Percentiles rank a stretch among this genome's conserved stretches.
Evolutionary conservation across 2,888 invertebrate species (phyloP).

Genomic region (Rapana venosa): DNA sequence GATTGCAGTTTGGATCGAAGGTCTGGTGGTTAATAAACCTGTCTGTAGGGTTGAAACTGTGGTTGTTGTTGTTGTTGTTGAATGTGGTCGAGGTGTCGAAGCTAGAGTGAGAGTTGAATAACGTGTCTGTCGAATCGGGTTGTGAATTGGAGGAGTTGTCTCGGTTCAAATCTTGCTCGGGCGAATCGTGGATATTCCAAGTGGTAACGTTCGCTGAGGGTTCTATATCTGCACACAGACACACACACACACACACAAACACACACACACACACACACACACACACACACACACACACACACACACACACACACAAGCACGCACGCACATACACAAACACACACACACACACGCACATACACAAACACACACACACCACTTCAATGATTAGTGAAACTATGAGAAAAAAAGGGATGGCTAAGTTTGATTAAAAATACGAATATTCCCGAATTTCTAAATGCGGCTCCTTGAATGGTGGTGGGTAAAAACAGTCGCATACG

Average conservation of each 20-base stretch:
- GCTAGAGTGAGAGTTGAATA: neutral
- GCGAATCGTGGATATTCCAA: neutral
- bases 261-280: constrained; percentile 18
- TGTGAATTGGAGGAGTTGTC: neutral
- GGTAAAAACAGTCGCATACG: neutral
- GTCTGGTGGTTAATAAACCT: neutral
- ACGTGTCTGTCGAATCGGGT: neutral
- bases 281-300: constrained; percentile 7
- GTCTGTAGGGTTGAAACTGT: neutral
- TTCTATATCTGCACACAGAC: neutral
- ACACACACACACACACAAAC: neutral
- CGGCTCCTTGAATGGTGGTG: neutral
- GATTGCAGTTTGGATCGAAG: neutral
- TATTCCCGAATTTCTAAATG: neutral
- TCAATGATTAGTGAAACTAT: too few relatives aligned
- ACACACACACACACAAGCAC: neutral
- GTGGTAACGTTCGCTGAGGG: neutral
- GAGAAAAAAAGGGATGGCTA: too few relatives aligned
- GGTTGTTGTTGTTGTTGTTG: neutral
- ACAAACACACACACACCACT: neutral
- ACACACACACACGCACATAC: neutral
- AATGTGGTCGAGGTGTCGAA: neutral
- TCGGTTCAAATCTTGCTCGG: neutral
- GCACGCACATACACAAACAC: neutral
- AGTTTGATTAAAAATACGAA: neutral